A percentile compares a stretch with the other conserved stretches of the same genome.
phyloP scores from a whole-genome alignment of 2,113 vertebrate genomes.

The Cochlearius cochlearius region DNA sequence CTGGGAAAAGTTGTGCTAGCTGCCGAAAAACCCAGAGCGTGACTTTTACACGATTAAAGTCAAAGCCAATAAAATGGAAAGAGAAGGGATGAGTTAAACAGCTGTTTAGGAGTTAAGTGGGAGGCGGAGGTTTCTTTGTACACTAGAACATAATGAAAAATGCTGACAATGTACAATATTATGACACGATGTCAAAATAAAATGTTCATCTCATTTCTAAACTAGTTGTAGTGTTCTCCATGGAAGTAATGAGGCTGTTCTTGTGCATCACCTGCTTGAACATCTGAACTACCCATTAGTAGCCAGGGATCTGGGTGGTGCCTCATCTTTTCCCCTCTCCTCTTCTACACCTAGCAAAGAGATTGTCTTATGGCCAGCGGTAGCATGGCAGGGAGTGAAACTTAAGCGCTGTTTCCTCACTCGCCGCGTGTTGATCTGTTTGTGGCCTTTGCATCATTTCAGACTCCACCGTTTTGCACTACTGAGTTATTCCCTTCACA shows the following conservation, averaged over 20 bases:
- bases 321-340: background rate
- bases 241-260: background rate
- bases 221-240: background rate
- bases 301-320: background rate
- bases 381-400: background rate
- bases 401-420: background rate
- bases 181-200: background rate
- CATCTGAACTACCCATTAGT: background rate
- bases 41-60: background rate
- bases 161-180: background rate
- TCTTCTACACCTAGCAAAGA: background rate
- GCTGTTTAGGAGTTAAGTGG: background rate
- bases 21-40: background rate
- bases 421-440: background rate
- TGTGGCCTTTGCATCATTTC: background rate
- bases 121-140: background rate
- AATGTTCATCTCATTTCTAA: background rate
- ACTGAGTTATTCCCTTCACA: background rate
- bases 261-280: background rate
- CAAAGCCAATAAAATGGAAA: background rate
- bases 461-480: background rate
- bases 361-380: background rate
- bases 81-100: background rate
- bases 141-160: background rate
- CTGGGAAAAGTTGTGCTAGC: background rate